Evolutionary conservation across 2,797 vertebrate species (phyloP).

Genomic region (Pipistrellus nathusii): DNA sequence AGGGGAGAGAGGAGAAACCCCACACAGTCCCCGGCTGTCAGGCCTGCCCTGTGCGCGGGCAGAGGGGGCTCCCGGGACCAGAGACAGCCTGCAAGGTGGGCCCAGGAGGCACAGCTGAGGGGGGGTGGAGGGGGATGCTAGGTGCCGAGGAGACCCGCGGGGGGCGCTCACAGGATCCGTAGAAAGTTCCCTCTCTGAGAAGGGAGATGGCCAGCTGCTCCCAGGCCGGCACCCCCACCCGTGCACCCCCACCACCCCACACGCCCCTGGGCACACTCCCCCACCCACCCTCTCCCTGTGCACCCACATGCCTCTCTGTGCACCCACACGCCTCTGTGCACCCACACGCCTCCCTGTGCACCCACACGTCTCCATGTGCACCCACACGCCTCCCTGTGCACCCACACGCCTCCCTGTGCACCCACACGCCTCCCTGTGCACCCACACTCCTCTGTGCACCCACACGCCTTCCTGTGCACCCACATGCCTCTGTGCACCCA

Average conservation of each 20-base stretch:
- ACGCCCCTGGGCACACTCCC: no score
- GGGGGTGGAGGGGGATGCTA: neutral
- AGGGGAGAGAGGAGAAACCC: slow-evolving; percentile 12
- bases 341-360: no score
- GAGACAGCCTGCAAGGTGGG: neutral
- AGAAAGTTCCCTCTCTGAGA: neutral
- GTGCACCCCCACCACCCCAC: no score
- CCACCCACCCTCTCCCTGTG: no score
- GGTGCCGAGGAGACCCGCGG: neutral
- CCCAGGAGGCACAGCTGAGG: neutral
- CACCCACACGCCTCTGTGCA: neutral
- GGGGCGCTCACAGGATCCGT: neutral
- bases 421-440: no score
- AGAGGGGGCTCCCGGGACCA: neutral
- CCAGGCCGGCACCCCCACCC: no score
- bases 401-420: no score
- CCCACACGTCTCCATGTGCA: no score
- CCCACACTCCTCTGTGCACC: neutral
- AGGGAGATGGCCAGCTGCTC: neutral
- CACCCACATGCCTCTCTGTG: no score
- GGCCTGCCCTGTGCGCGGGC: neutral
- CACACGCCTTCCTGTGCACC: no score
- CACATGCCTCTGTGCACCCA: no score
- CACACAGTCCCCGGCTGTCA: neutral
- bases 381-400: no score